Evolutionary conservation across 2,888 invertebrate genomes (phyloP), one percentile per base, ranked within the genome.

Genomic region (Pristionchus fissidentatus): DNA sequence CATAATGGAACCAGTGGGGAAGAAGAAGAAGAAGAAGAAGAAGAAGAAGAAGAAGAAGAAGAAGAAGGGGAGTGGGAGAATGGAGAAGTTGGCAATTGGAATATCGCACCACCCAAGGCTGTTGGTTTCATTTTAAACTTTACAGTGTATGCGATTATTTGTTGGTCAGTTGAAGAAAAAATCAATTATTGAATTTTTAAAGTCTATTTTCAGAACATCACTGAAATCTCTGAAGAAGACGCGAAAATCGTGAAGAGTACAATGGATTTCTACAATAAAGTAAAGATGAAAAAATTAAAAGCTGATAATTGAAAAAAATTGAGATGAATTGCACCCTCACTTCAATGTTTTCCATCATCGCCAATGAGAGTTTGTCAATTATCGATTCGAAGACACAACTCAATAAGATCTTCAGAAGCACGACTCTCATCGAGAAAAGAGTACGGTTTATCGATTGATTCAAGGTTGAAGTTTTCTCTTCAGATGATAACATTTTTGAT

Each of bases 241-340:
- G 52, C 73, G 15, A 26, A 70, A 46, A 83, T 46, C 43, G 41
- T 60, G 7, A 26, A 35, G 49, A 75, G 46, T 29, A 35, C 87
- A 38, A 26, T 43, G 41, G 26, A 26, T 10, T 73, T 73, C 43
- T 73, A 41, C 43, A n/a, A 73, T 43, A 73, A 41, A 41, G 73
- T 73, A 19, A 8, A 41, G 3, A 35, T 66, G 10, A 26, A 8
- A 29, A 66, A 7, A 41, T 38, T n/a, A 19, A 43, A 13, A n/a
- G n/a, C 5, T 15, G 10, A 32, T n/a, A 22, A 43, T 32, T 7
- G 26, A 73, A 43, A 3, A 35, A 57, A 73, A n/a, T 73, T 26
- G 15, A 77, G 77, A 26, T 77, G 15, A 77, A 77, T 52, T 49
- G 4, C 1, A 77, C 77, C 32, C 52, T 77, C 19, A 49, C 77